Evolutionary conservation across 2,113 vertebrate species (phyloP).

Genomic region (Phalacrocorax aristotelis): DNA sequence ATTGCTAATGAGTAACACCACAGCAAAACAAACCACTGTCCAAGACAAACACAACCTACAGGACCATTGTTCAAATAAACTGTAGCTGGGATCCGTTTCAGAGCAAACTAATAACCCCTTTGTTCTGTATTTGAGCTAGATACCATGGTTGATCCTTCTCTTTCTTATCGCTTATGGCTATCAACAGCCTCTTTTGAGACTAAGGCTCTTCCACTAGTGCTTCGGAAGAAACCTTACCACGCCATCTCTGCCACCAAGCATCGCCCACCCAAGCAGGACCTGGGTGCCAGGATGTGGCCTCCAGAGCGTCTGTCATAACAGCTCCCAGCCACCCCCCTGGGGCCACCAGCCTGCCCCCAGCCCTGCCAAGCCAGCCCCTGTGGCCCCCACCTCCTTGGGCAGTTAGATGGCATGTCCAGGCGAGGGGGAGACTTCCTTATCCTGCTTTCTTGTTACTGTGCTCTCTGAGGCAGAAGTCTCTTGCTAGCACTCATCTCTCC

Average conservation of each 20-base stretch:
- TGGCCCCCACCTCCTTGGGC: not conserved
- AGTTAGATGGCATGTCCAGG: not conserved
- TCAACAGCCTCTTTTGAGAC: not conserved
- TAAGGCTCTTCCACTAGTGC: not conserved
- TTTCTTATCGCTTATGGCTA: not conserved
- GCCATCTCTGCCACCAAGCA: not conserved
- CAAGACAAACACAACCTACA: conserved; percentile 9
- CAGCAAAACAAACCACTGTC: not conserved
- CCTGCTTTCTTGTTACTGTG: not conserved
- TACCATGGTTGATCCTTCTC: not conserved
- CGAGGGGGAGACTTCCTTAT: not conserved
- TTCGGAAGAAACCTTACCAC: not conserved
- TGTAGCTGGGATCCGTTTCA: not conserved
- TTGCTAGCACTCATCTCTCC: not conserved
- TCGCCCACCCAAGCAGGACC: not conserved
- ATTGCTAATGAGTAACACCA: not conserved
- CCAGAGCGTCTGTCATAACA: not conserved
- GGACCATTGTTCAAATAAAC: conserved; percentile 5
- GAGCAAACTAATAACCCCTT: not conserved
- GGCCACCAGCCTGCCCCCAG: not conserved
- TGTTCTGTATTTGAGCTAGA: not conserved
- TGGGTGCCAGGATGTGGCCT: not conserved
- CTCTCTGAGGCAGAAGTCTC: not conserved
- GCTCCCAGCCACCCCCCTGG: not conserved
- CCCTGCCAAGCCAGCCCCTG: not conserved